Evolutionary conservation across 2,113 vertebrate genomes (phyloP).

Genomic region (Corvus cornix): DNA sequence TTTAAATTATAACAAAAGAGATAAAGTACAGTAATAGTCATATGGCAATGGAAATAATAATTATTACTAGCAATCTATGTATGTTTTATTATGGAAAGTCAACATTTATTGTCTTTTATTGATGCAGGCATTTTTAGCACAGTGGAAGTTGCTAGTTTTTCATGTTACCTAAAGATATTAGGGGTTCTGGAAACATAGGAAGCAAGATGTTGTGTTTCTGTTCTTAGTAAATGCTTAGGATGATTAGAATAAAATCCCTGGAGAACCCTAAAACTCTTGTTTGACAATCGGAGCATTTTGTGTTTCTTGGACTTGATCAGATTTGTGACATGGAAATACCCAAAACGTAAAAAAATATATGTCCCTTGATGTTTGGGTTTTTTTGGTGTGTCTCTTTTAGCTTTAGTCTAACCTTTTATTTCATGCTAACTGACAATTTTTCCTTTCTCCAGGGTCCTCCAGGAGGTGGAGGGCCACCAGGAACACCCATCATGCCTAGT

Average conservation of each 20-base stretch:
- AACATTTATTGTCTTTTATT: neutral
- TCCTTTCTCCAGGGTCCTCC: slow-evolving; percentile 86
- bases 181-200: neutral
- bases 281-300: neutral
- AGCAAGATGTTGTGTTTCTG: neutral
- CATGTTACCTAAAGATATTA: neutral
- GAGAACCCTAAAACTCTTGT: neutral
- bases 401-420: neutral
- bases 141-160: neutral
- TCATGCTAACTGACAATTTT: slow-evolving; percentile 24
- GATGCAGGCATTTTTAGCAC: neutral
- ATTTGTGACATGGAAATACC: neutral
- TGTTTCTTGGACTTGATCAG: neutral
- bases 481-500: slow-evolving; percentile 98
- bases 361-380: neutral
- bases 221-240: neutral
- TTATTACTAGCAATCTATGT: neutral
- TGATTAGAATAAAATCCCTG: neutral
- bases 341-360: neutral
- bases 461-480: slow-evolving; percentile 94
- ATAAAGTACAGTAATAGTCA: neutral
- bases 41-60: neutral
- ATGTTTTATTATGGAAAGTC: neutral
- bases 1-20: neutral
- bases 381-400: neutral